A percentile compares a stretch with the other conserved stretches of the same genome.
Evolutionary conservation across 2,888 invertebrate genomes (phyloP).

Genomic region (Eucera pruinosa): DNA sequence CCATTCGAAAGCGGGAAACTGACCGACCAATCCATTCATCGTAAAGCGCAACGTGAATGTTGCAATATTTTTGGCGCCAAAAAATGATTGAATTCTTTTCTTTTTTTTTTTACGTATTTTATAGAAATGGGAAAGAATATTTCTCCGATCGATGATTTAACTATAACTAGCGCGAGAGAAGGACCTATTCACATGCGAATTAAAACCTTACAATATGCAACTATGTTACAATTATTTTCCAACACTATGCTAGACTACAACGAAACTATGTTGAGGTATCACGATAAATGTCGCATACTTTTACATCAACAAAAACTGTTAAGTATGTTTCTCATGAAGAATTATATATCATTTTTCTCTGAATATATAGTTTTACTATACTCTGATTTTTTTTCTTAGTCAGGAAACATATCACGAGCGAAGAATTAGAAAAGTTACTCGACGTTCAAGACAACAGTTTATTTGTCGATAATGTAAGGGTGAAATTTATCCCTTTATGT

Average conservation of each 20-base stretch:
- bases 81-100: background rate
- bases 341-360: slow-evolving; percentile 14
- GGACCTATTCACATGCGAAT: slow-evolving; percentile 83
- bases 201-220: slow-evolving; percentile 85
- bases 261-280: slow-evolving; percentile 85
- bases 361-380: slow-evolving; percentile 11
- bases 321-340: slow-evolving; percentile 81
- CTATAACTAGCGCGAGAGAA: slow-evolving; percentile 68
- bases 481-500: slow-evolving; percentile 16
- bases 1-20: slow-evolving; percentile 64
- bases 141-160: slow-evolving; percentile 72
- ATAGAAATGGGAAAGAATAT: slow-evolving; percentile 78
- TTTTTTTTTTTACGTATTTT: slow-evolving; percentile 27
- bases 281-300: slow-evolving; percentile 85
- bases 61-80: too few relatives aligned
- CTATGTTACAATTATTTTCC: slow-evolving; percentile 84
- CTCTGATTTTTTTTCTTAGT: slow-evolving; percentile 70
- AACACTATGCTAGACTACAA: slow-evolving; percentile 86
- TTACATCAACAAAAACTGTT: slow-evolving; percentile 86
- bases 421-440: slow-evolving; percentile 83
- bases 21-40: slow-evolving; percentile 47
- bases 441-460: slow-evolving; percentile 83
- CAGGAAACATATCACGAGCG: slow-evolving; percentile 77
- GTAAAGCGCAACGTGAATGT: slow-evolving; percentile 5
- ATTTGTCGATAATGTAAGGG: slow-evolving; percentile 86